Conservation (phyloP, 2,113 vertebrate species). For the Cryptomyrus ogoouensis region DNA sequence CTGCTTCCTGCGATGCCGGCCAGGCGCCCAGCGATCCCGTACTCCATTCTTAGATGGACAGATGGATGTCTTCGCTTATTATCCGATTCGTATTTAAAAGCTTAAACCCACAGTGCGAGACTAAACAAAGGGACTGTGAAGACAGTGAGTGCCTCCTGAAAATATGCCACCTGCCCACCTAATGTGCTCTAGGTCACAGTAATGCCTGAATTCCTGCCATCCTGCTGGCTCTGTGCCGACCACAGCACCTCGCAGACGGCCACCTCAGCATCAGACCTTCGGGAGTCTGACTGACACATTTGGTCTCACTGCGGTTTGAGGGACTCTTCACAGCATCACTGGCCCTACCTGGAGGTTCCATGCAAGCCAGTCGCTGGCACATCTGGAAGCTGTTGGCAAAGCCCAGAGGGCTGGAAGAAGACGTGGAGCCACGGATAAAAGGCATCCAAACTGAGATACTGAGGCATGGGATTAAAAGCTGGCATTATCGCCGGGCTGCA, state of each 20-base stretch:
- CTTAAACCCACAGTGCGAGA: not conserved
- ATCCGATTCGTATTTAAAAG: not conserved
- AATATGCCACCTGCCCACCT: not conserved
- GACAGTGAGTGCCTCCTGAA: not conserved
- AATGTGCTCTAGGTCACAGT: not conserved
- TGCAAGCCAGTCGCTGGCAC: constrained; percentile 52
- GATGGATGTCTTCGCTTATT: not conserved
- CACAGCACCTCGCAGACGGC: not conserved
- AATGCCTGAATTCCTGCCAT: not conserved
- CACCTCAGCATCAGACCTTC: not conserved
- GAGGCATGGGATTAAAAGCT: not conserved
- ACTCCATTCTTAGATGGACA: not conserved
- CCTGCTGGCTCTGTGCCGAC: not conserved
- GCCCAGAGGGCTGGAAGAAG: constrained; percentile 29
- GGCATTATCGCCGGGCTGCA: not conserved
- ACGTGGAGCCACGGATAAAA: not conserved
- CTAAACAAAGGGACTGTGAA: not conserved
- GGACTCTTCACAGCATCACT: not conserved
- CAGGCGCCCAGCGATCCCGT: not conserved
- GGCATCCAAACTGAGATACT: not conserved
- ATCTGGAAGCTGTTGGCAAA: constrained; percentile 46
- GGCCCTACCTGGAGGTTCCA: constrained; percentile 54
- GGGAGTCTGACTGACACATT: not conserved
- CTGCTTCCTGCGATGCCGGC: not conserved
- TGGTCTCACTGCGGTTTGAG: not conserved